Percentiles rank a stretch among this genome's conserved stretches.
These are phyloP conservation scores for Selene dorsalis DNA, from an alignment of 2,797 vertebrate species.

Conservation along the genomic window DNA sequence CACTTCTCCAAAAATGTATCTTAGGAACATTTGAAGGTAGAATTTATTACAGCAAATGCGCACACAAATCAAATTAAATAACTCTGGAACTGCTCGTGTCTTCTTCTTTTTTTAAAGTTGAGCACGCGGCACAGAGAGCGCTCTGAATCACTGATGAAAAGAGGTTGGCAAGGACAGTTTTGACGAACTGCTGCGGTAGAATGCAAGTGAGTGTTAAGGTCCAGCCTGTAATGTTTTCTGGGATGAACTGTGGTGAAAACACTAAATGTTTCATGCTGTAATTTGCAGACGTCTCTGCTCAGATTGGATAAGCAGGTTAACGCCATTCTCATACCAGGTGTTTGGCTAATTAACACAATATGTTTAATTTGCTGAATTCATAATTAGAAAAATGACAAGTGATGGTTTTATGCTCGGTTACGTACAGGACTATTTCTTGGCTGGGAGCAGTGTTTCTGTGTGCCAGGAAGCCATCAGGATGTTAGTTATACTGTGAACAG, in stretches of 20 bases:
- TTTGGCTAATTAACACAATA: neutral
- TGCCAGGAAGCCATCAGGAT: neutral
- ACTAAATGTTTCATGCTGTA: neutral
- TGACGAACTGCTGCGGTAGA: neutral
- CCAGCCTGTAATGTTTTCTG: neutral
- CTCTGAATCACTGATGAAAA: neutral
- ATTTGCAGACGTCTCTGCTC: neutral
- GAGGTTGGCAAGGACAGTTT: neutral
- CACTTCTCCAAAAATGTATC: conserved; percentile 10
- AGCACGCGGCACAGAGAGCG: neutral
- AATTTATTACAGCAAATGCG: neutral
- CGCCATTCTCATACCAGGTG: too few species aligned
- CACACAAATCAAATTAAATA: neutral
- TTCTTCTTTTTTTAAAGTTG: conserved; percentile 12
- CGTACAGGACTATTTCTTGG: neutral
- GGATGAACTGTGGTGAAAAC: neutral
- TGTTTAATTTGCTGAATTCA: neutral
- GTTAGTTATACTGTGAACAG: too few species aligned
- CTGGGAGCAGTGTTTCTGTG: neutral
- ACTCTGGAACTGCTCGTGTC: neutral
- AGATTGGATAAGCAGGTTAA: too few species aligned
- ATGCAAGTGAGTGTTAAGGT: neutral
- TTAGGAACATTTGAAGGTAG: conserved; percentile 1
- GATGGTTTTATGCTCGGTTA: neutral
- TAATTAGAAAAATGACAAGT: too few species aligned